These are phyloP conservation scores for Diadumene lineata DNA, from an alignment of 92 coral and sea anemone species.

Conservation along the genomic window DNA sequence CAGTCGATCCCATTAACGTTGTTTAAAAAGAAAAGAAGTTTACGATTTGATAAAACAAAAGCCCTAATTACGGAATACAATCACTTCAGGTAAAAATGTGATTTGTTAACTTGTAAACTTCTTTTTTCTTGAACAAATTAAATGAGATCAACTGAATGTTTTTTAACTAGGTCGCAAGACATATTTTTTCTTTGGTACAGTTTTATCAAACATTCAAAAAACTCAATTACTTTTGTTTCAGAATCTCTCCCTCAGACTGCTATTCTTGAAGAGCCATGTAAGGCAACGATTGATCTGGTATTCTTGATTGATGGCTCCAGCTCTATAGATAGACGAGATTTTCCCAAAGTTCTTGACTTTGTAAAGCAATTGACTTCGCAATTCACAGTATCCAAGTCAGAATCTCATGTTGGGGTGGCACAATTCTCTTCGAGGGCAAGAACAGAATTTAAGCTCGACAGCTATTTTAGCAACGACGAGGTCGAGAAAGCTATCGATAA, in stretches of 20 bases:
- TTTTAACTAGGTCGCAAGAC: too few species aligned
- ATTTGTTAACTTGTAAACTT: too few species aligned
- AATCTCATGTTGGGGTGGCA: conserved; percentile 58
- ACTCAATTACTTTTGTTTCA: neutral
- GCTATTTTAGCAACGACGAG: conserved; percentile 40
- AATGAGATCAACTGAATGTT: too few species aligned
- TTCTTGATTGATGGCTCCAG: conserved; percentile 70
- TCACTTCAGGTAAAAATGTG: too few species aligned
- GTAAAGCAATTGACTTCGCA: conserved; percentile 46
- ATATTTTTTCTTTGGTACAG: too few species aligned
- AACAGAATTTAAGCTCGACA: conserved; percentile 45
- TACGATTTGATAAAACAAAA: too few species aligned
- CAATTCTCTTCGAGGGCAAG: conserved; percentile 45
- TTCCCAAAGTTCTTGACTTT: conserved; percentile 45
- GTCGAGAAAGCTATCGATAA: conserved; percentile 46
- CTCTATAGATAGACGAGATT: conserved; percentile 50
- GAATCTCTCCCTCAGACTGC: neutral
- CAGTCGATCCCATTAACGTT: too few species aligned
- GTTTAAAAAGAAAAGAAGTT: too few species aligned
- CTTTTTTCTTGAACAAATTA: too few species aligned
- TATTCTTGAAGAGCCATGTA: conserved; percentile 4
- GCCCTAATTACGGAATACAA: too few species aligned
- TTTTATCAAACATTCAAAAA: too few species aligned
- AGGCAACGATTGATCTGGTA: conserved; percentile 44
- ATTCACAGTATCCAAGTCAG: conserved; percentile 52